A percentile compares a stretch with the other conserved stretches of the same genome.
Conservation (phyloP, 2,113 vertebrate genomes). For the Recurvirostra avosetta region DNA sequence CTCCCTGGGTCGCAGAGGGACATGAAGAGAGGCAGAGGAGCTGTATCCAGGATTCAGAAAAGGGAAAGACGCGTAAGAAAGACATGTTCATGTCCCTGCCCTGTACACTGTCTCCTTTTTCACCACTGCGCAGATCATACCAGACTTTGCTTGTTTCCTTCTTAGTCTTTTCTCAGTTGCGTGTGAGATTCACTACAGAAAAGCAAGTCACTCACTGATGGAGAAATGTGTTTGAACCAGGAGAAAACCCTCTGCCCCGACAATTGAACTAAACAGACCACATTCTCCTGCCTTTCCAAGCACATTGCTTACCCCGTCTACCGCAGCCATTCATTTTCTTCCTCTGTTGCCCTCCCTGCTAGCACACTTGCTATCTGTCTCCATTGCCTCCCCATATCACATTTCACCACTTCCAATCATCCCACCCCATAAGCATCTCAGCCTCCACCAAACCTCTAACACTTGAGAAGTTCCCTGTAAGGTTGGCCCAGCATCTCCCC, state of each 20-base stretch:
- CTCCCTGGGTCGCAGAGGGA: neutral
- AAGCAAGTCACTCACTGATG: neutral
- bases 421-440: neutral
- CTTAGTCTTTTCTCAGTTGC: neutral
- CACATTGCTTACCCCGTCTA: fast-evolving
- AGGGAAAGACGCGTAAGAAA: neutral
- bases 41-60: neutral
- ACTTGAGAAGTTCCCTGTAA: neutral
- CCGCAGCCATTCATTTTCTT: neutral
- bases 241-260: neutral
- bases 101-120: neutral
- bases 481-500: neutral
- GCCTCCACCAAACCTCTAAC: neutral
- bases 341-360: neutral
- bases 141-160: neutral
- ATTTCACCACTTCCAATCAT: neutral
- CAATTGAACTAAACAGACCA: neutral
- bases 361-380: neutral
- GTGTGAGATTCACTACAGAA: neutral
- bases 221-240: neutral
- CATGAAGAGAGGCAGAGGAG: neutral
- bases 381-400: neutral
- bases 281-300: neutral
- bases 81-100: neutral
- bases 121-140: neutral